These are phyloP conservation scores for Aphaenogaster rudis DNA, from an alignment of 1,140 invertebrate genomes.

Conservation along the genomic window DNA sequence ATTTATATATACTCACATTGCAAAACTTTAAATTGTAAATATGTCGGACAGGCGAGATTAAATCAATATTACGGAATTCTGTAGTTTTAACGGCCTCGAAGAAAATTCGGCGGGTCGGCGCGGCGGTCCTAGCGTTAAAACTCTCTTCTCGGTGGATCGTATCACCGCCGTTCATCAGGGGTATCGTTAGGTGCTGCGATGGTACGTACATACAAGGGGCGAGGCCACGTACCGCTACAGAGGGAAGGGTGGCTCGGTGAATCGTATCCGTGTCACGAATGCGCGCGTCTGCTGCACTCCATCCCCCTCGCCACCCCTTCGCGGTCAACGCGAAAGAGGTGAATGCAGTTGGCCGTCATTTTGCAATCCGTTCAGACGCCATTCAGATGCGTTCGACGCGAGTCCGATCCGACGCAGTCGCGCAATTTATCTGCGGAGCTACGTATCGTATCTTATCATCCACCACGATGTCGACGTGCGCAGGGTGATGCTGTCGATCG, in stretches of 20 bases:
- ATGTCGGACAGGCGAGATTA: neutral
- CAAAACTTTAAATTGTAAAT: neutral
- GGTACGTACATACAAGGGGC: conserved; percentile 49
- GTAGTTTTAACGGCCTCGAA: neutral
- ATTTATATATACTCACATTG: neutral
- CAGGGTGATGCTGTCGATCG: conserved; percentile 4
- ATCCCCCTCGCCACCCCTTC: conserved; percentile 67
- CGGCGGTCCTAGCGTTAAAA: neutral
- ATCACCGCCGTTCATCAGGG: neutral
- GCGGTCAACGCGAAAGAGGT: conserved; percentile 74
- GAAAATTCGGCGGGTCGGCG: no score
- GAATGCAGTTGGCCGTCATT: conserved; percentile 85
- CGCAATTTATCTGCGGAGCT: conserved; percentile 47
- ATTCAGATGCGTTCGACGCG: conserved; percentile 83
- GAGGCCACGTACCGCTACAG: conserved; percentile 60
- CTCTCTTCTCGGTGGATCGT: neutral
- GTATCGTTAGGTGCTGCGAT: conserved; percentile 17
- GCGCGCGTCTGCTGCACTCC: conserved; percentile 82
- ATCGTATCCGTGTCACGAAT: conserved; percentile 84
- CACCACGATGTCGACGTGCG: conserved; percentile 10
- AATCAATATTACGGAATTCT: neutral
- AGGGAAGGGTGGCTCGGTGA: conserved; percentile 71
- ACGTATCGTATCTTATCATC: conserved; percentile 25
- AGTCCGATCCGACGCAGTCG: conserved; percentile 67
- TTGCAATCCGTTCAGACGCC: conserved; percentile 84